Evolutionary conservation across 2,888 invertebrate species (phyloP).

Genomic region (Therioaphis trifolii): DNA sequence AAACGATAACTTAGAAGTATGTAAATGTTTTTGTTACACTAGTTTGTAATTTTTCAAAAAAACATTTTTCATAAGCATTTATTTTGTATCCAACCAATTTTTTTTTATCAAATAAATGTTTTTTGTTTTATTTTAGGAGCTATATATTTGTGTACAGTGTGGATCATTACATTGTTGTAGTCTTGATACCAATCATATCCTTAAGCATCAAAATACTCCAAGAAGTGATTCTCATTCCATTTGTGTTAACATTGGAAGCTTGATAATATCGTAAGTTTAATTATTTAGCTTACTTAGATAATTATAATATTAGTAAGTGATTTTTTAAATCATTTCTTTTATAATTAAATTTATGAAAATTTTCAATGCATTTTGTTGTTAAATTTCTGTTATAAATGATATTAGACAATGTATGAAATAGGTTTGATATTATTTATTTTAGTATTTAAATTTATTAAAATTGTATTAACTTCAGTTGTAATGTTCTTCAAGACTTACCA

Average conservation of each 20-base stretch:
- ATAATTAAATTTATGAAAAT: no score
- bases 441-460: no score
- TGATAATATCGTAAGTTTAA: constrained; percentile 41
- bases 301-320: no score
- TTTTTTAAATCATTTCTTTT: no score
- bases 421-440: no score
- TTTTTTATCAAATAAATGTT: background rate
- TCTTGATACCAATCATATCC: constrained; percentile 77
- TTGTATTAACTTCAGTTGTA: no score
- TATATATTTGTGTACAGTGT: constrained; percentile 85
- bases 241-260: constrained; percentile 75
- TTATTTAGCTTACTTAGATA: background rate
- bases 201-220: constrained; percentile 80
- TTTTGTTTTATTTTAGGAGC: constrained; percentile 65
- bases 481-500: no score
- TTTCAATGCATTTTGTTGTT: no score
- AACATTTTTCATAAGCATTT: background rate
- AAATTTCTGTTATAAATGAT: no score
- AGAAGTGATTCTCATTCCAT: constrained; percentile 82
- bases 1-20: constrained; percentile 70
- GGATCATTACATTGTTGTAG: constrained; percentile 82
- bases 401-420: no score
- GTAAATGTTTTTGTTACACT: constrained; percentile 64
- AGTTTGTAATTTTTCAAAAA: background rate
- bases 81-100: background rate